A percentile compares a stretch with the other conserved stretches of the same genome.
These are phyloP conservation scores for Xiphophorus birchmanni DNA, from an alignment of 2,797 vertebrate species.

Conservation along the genomic window DNA sequence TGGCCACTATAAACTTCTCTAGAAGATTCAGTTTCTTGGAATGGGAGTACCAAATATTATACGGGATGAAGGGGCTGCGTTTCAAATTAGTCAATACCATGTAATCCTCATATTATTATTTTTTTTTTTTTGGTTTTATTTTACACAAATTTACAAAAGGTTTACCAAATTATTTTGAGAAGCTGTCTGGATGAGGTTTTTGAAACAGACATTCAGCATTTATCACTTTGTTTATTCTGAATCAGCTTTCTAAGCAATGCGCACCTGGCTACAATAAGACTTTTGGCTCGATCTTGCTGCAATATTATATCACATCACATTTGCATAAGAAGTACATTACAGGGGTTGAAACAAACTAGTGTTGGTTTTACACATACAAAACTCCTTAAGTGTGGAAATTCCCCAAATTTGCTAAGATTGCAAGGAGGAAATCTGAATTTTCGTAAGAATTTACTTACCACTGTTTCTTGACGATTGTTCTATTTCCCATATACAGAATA, in stretches of 20 bases:
- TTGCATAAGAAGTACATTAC: background rate
- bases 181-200: background rate
- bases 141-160: background rate
- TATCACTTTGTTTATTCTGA: background rate
- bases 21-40: background rate
- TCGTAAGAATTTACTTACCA: too few species aligned
- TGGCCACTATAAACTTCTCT: background rate
- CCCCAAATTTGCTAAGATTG: background rate
- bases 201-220: background rate
- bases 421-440: background rate
- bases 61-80: background rate
- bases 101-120: too few species aligned
- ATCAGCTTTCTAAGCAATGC: background rate
- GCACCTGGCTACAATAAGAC: background rate
- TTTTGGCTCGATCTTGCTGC: background rate
- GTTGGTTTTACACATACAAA: background rate
- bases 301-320: background rate
- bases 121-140: background rate
- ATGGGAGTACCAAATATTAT: background rate
- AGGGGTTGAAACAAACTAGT: background rate
- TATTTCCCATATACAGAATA: background rate
- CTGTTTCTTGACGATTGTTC: background rate
- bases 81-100: background rate
- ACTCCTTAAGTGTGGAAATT: background rate
- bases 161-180: background rate